Base-by-base conservation (phyloP, 2,888 invertebrate species). In the Druceiella hillmani region DNA sequence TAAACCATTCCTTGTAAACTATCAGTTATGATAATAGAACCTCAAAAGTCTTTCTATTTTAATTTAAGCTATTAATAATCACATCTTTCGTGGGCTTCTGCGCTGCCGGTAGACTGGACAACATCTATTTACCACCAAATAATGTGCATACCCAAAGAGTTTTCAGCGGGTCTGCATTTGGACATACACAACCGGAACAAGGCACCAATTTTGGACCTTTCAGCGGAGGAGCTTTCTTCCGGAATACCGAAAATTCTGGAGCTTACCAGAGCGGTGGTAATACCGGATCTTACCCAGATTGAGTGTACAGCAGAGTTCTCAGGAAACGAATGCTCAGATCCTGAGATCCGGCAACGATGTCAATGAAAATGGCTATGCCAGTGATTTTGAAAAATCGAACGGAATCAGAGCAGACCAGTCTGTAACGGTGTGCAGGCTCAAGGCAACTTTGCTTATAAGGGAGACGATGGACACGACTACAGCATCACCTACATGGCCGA, bases 391-490 rank as follows among this genome's bases (percentile, higher is more conserved):
- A 10, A 27, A 9, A 10, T 5, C 6, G 10, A 27, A 27, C 10
- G 27, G 27, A 27, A 27, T 27, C 6, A 5, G 11, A 5, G 27
- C 27, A 10, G n/a, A 27, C 4, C 69, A 69, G 1, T 55, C 59
- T 4, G 70, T 11, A 68, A 70, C 14, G 70, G 70, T 2, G 69
- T 70, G 1, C 69, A 70, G 50, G 66, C 66, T n/a, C 66, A 68
- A 16, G 70, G 70, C 4, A 66, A 65, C 57, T 70, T 68, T 49
- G 59, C 58, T 0, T 70, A 69, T 62, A 70, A 68, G 57, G 70
- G 70, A 17, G 68, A 70, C 35, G 70, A 70, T 54, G 70, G 70
- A 28, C 69, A 69, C 46, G 69, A 69, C 53, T 70, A 70, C 62
- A 64, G 62, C 58, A 68, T 70, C 55, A 59, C 62, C 0, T 70